Evolutionary conservation across 1,140 invertebrate species (phyloP), one percentile per base, ranked within the genome.

Genomic region (Spodoptera litura): DNA sequence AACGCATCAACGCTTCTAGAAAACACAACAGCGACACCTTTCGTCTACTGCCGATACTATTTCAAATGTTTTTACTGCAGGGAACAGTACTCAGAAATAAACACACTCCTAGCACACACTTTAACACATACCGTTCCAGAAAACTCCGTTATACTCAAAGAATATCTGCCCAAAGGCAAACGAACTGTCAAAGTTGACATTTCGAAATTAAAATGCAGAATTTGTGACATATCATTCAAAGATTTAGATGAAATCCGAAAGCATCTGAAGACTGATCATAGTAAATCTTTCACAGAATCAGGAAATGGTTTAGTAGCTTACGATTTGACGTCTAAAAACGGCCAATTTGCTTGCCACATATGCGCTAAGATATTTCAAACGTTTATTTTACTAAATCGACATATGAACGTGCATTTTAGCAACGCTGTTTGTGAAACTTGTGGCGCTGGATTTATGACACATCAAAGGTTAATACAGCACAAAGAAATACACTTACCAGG

Each of bases 401-500:
- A 93, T 78, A 89, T 93, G 85, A 92, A 91, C 51, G 90, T 89
- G 3, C 89, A 93, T 81, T 92, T 91, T 27, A 88, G 81, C 27
- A 91, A 91, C 35, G 88, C 85, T 3, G 86, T 93, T 0, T 95
- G 93, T 62, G 92, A 94, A 31, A 88, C 87, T 4, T 95, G 94
- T 61, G 93, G 90, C 0, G 89, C 89, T 10, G 89, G 88, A 0
- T 95, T 94, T 70, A 89, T 91, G 85, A 89, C 91, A 0, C 85
- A 89, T 31, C 89, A 93, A 71, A 78, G 89, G 1, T 61, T 94
- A 11, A 80, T 93, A 20, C 88, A 92, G 64, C 92, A 94, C 53
- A 87, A 87, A 73, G 86, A 88, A 70, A 90, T 91, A 2, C 93
- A 94, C 70, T 44, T 78, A 12, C 87, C 87, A 12, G 87, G 88